A percentile compares a stretch with the other conserved stretches of the same genome.
These are phyloP conservation scores for Heliopora coerulea DNA, from an alignment of 92 coral and sea anemone genomes.

Conservation along the genomic window DNA sequence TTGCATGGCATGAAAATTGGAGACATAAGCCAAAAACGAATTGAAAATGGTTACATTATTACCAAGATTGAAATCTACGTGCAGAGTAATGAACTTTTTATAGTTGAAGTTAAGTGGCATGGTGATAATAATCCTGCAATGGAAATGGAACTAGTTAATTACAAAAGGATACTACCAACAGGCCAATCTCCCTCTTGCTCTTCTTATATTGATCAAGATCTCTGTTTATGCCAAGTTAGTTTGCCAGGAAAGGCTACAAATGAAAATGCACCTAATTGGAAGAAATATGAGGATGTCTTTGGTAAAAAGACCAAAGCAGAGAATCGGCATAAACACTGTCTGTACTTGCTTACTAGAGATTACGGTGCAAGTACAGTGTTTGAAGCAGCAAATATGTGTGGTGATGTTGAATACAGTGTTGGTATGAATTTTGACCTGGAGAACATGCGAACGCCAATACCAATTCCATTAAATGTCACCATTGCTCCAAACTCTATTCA, in stretches of 20 bases:
- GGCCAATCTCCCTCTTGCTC: slow-evolving; percentile 55
- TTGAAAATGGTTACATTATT: slow-evolving; percentile 31
- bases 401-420: slow-evolving; percentile 48
- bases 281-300: slow-evolving; percentile 43
- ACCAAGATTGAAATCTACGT: slow-evolving; percentile 54
- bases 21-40: slow-evolving; percentile 51
- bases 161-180: slow-evolving; percentile 37
- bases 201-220: slow-evolving; percentile 65
- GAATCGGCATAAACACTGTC: slow-evolving; percentile 57
- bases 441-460: slow-evolving; percentile 58
- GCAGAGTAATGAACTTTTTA: slow-evolving; percentile 59
- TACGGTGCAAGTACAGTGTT: slow-evolving; percentile 51
- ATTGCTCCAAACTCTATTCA: slow-evolving; percentile 47
- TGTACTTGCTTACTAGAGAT: slow-evolving; percentile 55
- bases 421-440: slow-evolving; percentile 44
- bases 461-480: slow-evolving; percentile 42
- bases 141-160: slow-evolving; percentile 51
- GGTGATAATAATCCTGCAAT: slow-evolving; percentile 39
- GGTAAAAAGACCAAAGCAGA: slow-evolving; percentile 50
- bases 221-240: slow-evolving; percentile 61
- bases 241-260: neutral
- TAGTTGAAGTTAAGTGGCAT: slow-evolving; percentile 55
- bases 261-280: slow-evolving; percentile 28
- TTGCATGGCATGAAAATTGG: slow-evolving; percentile 50
- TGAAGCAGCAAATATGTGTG: slow-evolving; percentile 63